Conservation (phyloP, 1,140 invertebrate genomes). For the Aphelinus atriplicis region DNA sequence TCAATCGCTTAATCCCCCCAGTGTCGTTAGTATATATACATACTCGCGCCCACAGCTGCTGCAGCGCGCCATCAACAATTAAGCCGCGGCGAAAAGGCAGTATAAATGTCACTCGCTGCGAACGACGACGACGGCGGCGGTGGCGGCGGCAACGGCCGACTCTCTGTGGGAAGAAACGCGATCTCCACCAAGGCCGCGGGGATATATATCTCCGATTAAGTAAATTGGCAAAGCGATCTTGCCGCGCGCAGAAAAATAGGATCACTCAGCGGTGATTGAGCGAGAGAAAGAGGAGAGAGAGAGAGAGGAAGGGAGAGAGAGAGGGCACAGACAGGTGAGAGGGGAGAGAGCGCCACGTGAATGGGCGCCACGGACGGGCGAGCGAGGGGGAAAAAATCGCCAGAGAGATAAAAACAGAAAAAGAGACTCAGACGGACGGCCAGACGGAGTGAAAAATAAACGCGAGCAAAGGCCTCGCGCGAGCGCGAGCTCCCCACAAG, state of each 20-base stretch:
- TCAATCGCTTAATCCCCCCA: too few species aligned
- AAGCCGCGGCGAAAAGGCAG: too few species aligned
- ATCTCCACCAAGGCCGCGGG: not conserved
- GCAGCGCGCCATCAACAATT: too few species aligned
- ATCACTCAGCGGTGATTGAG: not conserved
- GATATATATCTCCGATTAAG: not conserved
- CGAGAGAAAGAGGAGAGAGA: too few species aligned
- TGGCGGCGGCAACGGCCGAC: too few species aligned
- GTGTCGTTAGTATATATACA: too few species aligned
- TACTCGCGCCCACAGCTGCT: too few species aligned
- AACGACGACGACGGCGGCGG: too few species aligned
- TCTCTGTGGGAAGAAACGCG: not conserved
- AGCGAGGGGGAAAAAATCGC: not conserved
- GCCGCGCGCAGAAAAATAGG: not conserved
- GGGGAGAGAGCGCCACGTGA: not conserved
- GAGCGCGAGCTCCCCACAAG: not conserved
- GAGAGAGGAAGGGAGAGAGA: too few species aligned
- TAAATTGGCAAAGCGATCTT: not conserved
- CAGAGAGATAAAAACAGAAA: slow-evolving; percentile 10
- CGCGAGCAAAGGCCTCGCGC: not conserved
- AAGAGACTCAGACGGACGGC: not conserved
- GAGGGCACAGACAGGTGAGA: not conserved
- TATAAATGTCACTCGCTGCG: too few species aligned
- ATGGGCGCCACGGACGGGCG: too few species aligned
- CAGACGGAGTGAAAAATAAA: slow-evolving; percentile 21